Percentiles rank a stretch among this genome's conserved stretches.
These are phyloP conservation scores for Dasysyrphus albostriatus DNA, from an alignment of 2,888 invertebrate species.

Conservation along the genomic window DNA sequence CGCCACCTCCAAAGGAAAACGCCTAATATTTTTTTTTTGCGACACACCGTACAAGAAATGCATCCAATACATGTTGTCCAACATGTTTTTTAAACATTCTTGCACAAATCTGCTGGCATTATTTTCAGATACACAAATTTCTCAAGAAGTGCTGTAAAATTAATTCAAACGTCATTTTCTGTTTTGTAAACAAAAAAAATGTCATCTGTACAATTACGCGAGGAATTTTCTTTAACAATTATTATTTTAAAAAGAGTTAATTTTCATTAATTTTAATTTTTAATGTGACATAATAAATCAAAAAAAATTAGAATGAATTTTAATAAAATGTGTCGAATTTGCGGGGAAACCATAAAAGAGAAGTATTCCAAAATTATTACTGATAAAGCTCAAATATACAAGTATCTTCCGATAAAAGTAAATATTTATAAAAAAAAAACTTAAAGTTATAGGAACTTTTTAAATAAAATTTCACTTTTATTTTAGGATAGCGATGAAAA, in stretches of 20 bases:
- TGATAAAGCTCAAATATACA: constrained; percentile 47
- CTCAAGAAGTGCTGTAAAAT: neutral
- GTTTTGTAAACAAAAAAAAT: constrained; percentile 67
- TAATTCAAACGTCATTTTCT: constrained; percentile 24
- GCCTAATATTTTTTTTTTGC: too few species aligned
- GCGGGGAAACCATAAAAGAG: constrained; percentile 36
- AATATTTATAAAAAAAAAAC: neutral
- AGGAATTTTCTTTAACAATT: neutral
- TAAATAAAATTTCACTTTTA: neutral
- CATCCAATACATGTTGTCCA: neutral
- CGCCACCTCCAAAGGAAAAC: too few species aligned
- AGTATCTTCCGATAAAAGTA: constrained; percentile 69
- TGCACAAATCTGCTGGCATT: neutral
- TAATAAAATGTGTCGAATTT: constrained; percentile 58
- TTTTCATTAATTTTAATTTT: neutral
- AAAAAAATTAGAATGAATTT: constrained; percentile 25
- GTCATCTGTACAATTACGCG: neutral
- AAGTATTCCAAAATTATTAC: constrained; percentile 15
- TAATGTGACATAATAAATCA: neutral
- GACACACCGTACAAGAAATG: neutral
- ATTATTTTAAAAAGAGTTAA: neutral
- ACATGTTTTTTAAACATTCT: neutral
- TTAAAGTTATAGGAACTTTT: neutral
- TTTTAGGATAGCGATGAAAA: constrained; percentile 32
- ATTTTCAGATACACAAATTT: too few species aligned